Conservation (phyloP, 2,797 vertebrate genomes). For the Triplophysa bombifrons region DNA sequence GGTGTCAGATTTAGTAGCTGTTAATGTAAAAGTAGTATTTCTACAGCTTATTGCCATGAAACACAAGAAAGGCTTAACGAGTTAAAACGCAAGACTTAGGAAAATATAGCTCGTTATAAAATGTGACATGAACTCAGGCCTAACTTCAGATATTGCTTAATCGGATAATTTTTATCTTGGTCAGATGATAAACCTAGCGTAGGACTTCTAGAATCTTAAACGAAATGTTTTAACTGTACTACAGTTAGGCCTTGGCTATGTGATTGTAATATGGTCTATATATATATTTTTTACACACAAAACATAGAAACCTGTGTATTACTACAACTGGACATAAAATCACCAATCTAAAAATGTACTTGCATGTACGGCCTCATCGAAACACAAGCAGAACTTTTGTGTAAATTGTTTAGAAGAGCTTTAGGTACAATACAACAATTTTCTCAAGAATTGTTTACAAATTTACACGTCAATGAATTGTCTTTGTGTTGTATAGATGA, state of each 20-base stretch:
- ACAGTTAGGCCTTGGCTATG: neutral
- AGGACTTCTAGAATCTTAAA: neutral
- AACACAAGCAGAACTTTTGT: neutral
- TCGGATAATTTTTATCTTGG: constrained; percentile 11
- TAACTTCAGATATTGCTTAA: neutral
- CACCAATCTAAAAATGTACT: constrained; percentile 15
- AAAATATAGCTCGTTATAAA: neutral
- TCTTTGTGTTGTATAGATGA: neutral
- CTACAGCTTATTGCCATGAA: neutral
- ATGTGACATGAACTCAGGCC: neutral
- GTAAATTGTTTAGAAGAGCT: neutral
- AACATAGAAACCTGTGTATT: constrained; percentile 40
- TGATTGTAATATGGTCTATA: neutral
- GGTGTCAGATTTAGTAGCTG: neutral
- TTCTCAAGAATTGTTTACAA: neutral
- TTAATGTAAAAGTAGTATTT: constrained; percentile 21
- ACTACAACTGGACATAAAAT: constrained; percentile 25
- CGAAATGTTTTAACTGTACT: neutral
- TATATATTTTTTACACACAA: constrained; percentile 2
- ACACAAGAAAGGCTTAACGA: neutral
- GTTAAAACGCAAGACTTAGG: neutral
- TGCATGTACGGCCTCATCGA: neutral
- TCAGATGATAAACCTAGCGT: constrained; percentile 6
- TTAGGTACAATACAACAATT: neutral
- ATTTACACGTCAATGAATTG: neutral